Evolutionary conservation across 2,797 vertebrate genomes (phyloP).

Genomic region (Sorex maritimensis): DNA sequence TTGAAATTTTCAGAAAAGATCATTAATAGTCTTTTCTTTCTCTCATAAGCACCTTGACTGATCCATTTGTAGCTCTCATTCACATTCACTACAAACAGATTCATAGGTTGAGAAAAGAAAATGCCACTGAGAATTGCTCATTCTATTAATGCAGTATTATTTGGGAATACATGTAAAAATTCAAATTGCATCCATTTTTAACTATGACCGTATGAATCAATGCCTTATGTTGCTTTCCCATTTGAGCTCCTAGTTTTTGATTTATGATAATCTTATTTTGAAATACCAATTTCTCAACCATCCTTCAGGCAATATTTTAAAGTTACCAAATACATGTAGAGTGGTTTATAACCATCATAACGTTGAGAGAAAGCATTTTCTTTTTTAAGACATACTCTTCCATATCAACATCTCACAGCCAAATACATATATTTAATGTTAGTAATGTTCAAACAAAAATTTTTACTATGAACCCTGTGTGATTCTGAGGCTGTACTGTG

Average conservation of each 20-base stretch:
- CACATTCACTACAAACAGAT: neutral
- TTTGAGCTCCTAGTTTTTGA: slow-evolving; percentile 67
- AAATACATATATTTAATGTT: slow-evolving; percentile 23
- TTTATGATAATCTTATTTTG: slow-evolving; percentile 73
- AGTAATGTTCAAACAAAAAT: slow-evolving; percentile 57
- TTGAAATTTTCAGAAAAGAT: neutral
- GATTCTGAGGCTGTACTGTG: slow-evolving; percentile 34
- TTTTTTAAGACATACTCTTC: slow-evolving; percentile 75
- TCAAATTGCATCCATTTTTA: slow-evolving; percentile 40
- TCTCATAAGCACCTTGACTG: neutral
- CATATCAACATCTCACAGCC: slow-evolving; percentile 53
- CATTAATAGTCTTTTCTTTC: neutral
- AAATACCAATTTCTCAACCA: slow-evolving; percentile 72
- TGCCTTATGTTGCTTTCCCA: slow-evolving; percentile 63
- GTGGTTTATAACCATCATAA: slow-evolving; percentile 81
- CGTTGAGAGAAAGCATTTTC: slow-evolving; percentile 72
- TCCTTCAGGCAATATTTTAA: slow-evolving; percentile 70
- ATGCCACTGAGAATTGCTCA: neutral
- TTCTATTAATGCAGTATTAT: slow-evolving; percentile 18
- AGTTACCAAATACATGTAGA: slow-evolving; percentile 72
- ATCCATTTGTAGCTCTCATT: neutral
- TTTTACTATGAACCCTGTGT: slow-evolving; percentile 60
- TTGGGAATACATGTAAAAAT: slow-evolving; percentile 65
- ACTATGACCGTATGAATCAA: neutral
- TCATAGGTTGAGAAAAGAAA: slow-evolving; percentile 58